phyloP scores from a whole-genome alignment of 2,888 invertebrate genomes.

The Amphipyra tragopoginis region DNA sequence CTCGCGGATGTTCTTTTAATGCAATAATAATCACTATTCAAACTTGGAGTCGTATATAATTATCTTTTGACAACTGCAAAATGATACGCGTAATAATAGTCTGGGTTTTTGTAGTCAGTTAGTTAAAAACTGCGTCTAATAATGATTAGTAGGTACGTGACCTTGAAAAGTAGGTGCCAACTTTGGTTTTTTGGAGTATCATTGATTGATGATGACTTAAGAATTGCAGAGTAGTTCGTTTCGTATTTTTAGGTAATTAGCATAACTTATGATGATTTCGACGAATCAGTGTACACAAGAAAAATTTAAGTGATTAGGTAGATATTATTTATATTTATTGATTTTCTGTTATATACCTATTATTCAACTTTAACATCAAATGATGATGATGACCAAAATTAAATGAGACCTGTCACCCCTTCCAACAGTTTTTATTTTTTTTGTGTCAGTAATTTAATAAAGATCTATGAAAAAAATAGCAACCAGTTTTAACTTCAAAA shows the following conservation, averaged over 20 bases:
- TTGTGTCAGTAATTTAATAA: too few species aligned
- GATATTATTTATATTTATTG: too few species aligned
- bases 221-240: neutral
- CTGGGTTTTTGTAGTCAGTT: neutral
- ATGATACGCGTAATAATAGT: conserved; percentile 9
- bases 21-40: too few species aligned
- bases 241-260: conserved; percentile 1
- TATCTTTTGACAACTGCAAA: neutral
- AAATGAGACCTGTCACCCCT: too few species aligned
- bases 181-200: conserved; percentile 2
- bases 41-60: neutral
- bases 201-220: neutral
- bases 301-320: too few species aligned
- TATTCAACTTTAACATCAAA: too few species aligned
- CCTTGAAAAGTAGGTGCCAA: conserved; percentile 16
- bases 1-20: too few species aligned
- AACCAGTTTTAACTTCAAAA: too few species aligned
- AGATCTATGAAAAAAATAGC: too few species aligned
- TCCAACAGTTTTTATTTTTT: too few species aligned
- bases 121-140: neutral
- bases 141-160: neutral
- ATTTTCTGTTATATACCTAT: too few species aligned
- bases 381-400: too few species aligned
- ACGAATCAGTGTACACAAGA: neutral
- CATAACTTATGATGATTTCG: neutral